phyloP scores from a whole-genome alignment of 2,888 invertebrate species.

The Synanthedon formicaeformis region DNA sequence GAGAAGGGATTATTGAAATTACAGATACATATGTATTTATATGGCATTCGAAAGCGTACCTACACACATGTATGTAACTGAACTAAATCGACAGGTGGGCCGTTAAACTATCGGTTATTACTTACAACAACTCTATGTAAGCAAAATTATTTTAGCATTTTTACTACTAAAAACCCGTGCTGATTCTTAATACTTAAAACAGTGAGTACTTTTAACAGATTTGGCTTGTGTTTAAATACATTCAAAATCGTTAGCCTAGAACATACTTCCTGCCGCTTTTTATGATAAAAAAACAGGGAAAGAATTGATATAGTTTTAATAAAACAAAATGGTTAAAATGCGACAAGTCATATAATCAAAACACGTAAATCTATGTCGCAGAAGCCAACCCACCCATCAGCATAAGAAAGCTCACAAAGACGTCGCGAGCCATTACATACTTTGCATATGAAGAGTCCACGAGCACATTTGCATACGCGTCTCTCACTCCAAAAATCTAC shows the following conservation, averaged over 20 bases:
- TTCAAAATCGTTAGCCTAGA: too few species aligned
- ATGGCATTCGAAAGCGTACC: background rate
- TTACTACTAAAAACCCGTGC: too few species aligned
- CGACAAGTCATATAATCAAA: slow-evolving; percentile 18
- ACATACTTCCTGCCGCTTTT: too few species aligned
- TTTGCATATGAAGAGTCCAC: slow-evolving; percentile 67
- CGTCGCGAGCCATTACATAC: slow-evolving; percentile 36
- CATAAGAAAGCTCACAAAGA: slow-evolving; percentile 43
- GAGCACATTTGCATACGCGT: slow-evolving; percentile 59
- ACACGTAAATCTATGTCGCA: slow-evolving; percentile 19
- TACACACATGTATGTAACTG: background rate
- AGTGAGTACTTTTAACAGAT: too few species aligned
- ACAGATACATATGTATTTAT: slow-evolving; percentile 43
- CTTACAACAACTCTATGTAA: too few species aligned
- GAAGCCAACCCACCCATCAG: slow-evolving; percentile 22
- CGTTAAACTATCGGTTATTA: background rate
- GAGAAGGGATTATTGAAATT: slow-evolving; percentile 65
- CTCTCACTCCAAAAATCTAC: slow-evolving; percentile 42
- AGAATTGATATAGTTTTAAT: background rate
- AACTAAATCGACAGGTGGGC: slow-evolving; percentile 20
- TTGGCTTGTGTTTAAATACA: too few species aligned
- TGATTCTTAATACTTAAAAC: too few species aligned
- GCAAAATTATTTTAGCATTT: too few species aligned
- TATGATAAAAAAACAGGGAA: background rate
- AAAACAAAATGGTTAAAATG: background rate